Evolutionary conservation across 2,888 invertebrate genomes (phyloP), one percentile per base, ranked within the genome.

Genomic region (Camponotus fellah): DNA sequence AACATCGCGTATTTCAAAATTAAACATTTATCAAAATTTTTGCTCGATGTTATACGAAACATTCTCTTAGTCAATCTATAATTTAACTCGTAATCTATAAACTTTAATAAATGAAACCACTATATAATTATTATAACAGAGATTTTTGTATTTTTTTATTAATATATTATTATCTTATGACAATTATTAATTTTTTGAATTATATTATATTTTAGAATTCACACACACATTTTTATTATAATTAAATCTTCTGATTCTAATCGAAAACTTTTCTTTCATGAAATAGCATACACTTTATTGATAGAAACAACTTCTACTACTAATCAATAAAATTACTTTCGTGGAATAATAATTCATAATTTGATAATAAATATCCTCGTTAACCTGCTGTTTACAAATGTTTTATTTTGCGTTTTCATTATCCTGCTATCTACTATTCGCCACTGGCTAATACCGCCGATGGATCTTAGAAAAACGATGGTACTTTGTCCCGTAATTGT

Each of bases 401-500:
- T 5, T 64, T 75, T 64, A 49, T 8, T 8, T 40, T 26, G 12
- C n/a, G n/a, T 2, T 14, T 21, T 37, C 17, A 17, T 68, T 68
- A 34, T 26, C 12, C 37, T n/a, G 26, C 60, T 26, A 26, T 49
- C 6, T 37, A 40, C 12, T n/a, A 72, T 82, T 82, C 72, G 60
- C 74, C 69, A 69, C 72, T 74, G 62, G 56, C 21, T 65, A 53
- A 58, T 83, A 65, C 62, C 46, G 32, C 43, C 76, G 72, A 34
- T 77, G 76, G 60, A 85, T 82, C 72, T 74, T 64, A 9, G 17
- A 66, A 79, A 64, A 82, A 58, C 64, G 49, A 21, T 8, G 56
- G 40, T 1, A 34, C 53, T 60, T 58, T 83, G 64, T 82, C 64
- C 46, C 43, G 62, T 74, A 84, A 85, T 79, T 64, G 77, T 66